Evolutionary conservation across 2,113 vertebrate genomes (phyloP).

Genomic region (Chunga burmeisteri): DNA sequence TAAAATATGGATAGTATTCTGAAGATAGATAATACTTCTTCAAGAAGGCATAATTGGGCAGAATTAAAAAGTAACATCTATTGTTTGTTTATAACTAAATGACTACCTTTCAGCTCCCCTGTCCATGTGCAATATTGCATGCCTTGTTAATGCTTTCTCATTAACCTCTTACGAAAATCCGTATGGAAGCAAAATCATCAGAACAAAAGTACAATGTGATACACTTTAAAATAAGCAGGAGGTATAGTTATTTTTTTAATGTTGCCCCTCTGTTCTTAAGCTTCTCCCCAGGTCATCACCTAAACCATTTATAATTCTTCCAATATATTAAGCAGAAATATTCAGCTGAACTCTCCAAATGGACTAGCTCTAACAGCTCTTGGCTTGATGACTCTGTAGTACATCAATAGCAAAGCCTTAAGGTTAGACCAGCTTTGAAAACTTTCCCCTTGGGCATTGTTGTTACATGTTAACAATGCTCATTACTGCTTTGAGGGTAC

Average conservation of each 20-base stretch:
- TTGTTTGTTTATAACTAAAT: constrained; percentile 35
- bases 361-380: not conserved
- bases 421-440: constrained; percentile 42
- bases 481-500: constrained; percentile 37
- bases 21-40: not conserved
- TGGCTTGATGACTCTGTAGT: not conserved
- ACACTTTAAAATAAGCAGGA: not conserved
- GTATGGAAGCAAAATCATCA: not conserved
- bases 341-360: constrained; percentile 17
- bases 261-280: not conserved
- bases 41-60: not conserved
- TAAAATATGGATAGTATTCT: not conserved
- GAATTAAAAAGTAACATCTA: constrained; percentile 28
- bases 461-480: constrained; percentile 50
- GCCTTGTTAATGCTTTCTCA: constrained; percentile 28
- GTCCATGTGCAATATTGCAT: constrained; percentile 4
- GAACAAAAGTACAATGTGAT: constrained; percentile 4
- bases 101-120: not conserved
- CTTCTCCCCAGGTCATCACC: constrained; percentile 11
- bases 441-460: constrained; percentile 31
- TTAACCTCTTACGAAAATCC: constrained; percentile 14
- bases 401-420: constrained; percentile 34
- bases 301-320: constrained; percentile 16
- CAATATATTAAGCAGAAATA: not conserved
- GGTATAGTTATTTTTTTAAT: not conserved